A percentile compares a stretch with the other conserved stretches of the same genome.
These are phyloP conservation scores for Chrysolina oricalcia DNA, from an alignment of 2,888 invertebrate genomes.

Conservation along the genomic window DNA sequence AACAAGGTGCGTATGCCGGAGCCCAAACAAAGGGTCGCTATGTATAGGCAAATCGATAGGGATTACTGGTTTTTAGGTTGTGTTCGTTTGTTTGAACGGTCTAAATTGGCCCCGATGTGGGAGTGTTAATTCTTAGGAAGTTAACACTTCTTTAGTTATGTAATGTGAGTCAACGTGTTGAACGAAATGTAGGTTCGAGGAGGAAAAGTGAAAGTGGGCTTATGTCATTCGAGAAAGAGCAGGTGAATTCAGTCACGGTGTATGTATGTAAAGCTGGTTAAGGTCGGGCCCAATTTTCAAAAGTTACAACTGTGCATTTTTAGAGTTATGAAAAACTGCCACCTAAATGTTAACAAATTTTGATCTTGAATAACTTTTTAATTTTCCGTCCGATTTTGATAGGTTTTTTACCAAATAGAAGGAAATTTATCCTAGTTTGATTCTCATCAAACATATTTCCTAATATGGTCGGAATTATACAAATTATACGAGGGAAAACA, in stretches of 20 bases:
- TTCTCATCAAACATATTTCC: too few relatives aligned
- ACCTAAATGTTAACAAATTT: too few relatives aligned
- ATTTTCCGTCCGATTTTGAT: too few relatives aligned
- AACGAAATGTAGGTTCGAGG: not conserved
- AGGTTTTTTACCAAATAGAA: too few relatives aligned
- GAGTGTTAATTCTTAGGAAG: not conserved
- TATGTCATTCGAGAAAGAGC: not conserved
- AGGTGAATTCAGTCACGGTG: not conserved
- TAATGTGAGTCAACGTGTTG: not conserved
- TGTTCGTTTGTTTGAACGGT: not conserved
- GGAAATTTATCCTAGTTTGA: too few relatives aligned
- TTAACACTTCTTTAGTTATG: not conserved
- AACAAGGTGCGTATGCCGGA: constrained; percentile 39
- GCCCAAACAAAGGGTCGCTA: constrained; percentile 34
- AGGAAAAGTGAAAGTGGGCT: constrained; percentile 19
- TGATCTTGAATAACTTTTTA: too few relatives aligned
- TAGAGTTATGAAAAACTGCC: too few relatives aligned
- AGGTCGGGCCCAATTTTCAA: not conserved
- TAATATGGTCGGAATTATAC: too few relatives aligned
- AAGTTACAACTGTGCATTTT: too few relatives aligned
- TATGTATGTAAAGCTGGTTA: not conserved
- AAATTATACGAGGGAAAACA: too few relatives aligned
- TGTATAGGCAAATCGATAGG: constrained; percentile 23
- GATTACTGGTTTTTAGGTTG: constrained; percentile 33
- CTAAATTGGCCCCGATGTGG: too few relatives aligned